Percentiles rank a stretch among this genome's conserved stretches.
These are phyloP conservation scores for Centropyge bicolor DNA, from an alignment of 2,797 vertebrate genomes.

Conservation along the genomic window DNA sequence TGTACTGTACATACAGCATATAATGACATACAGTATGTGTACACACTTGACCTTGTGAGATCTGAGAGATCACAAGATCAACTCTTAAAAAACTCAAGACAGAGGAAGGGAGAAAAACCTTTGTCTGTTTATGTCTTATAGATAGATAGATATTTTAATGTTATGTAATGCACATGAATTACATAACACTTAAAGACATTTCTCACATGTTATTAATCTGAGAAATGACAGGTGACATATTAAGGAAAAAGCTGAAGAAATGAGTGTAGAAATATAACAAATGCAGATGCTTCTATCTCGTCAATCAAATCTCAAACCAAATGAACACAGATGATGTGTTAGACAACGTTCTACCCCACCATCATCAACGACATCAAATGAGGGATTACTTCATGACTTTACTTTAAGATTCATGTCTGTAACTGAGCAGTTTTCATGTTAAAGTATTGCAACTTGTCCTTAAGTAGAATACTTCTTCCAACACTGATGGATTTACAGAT, in stretches of 20 bases:
- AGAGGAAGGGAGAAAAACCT: background rate
- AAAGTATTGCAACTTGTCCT: background rate
- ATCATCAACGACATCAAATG: no score
- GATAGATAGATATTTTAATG: no score
- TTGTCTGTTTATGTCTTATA: background rate
- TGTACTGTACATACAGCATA: background rate
- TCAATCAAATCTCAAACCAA: background rate
- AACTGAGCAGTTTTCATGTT: background rate
- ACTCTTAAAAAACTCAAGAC: background rate
- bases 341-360: no score
- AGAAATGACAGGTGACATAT: background rate
- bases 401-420: no score
- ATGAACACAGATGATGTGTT: no score
- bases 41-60: slow-evolving; percentile 2
- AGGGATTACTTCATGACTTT: no score
- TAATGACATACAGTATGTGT: background rate
- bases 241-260: background rate
- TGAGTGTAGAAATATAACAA: background rate
- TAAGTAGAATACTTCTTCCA: background rate
- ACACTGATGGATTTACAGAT: background rate
- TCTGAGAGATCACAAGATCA: background rate
- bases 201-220: background rate
- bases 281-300: background rate
- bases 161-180: background rate
- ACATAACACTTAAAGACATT: background rate